Percentiles rank a stretch among this genome's conserved stretches.
These are phyloP conservation scores for Diarsia dahlii DNA, from an alignment of 2,888 invertebrate species.

Conservation along the genomic window DNA sequence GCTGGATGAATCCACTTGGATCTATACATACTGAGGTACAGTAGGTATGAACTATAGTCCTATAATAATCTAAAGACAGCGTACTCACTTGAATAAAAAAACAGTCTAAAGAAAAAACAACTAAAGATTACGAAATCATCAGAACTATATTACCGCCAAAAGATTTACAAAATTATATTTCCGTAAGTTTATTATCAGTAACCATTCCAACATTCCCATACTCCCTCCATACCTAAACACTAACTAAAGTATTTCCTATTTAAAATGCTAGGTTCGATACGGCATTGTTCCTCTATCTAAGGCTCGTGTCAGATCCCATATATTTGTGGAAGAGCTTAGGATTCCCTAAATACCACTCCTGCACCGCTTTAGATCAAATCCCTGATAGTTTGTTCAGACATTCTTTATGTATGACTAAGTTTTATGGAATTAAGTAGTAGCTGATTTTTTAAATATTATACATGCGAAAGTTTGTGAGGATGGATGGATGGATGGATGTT, in stretches of 20 bases:
- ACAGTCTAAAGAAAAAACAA: neutral
- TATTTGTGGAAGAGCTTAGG: conserved; percentile 54
- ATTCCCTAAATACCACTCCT: conserved; percentile 63
- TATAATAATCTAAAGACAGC: neutral
- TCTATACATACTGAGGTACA: neutral
- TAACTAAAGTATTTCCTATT: conserved; percentile 57
- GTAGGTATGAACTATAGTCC: neutral
- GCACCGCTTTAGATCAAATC: conserved; percentile 55
- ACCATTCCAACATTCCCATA: conserved; percentile 3
- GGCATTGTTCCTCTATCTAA: conserved; percentile 60
- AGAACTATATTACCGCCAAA: neutral
- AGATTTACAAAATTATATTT: neutral
- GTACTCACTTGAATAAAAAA: neutral
- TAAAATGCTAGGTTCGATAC: conserved; percentile 55
- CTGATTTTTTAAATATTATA: neutral
- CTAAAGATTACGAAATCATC: neutral
- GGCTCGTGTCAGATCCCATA: conserved; percentile 56
- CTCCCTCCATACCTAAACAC: conserved; percentile 15
- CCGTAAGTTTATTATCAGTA: neutral
- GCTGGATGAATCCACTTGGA: neutral
- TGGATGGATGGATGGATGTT: too few species aligned
- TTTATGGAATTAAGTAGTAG: conserved; percentile 37
- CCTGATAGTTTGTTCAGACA: conserved; percentile 63
- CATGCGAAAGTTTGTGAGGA: too few species aligned
- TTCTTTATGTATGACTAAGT: conserved; percentile 40